Percentiles rank a stretch among this genome's conserved stretches.
Evolutionary conservation across 1,140 invertebrate species (phyloP).

Genomic region (Danaus melanippus): DNA sequence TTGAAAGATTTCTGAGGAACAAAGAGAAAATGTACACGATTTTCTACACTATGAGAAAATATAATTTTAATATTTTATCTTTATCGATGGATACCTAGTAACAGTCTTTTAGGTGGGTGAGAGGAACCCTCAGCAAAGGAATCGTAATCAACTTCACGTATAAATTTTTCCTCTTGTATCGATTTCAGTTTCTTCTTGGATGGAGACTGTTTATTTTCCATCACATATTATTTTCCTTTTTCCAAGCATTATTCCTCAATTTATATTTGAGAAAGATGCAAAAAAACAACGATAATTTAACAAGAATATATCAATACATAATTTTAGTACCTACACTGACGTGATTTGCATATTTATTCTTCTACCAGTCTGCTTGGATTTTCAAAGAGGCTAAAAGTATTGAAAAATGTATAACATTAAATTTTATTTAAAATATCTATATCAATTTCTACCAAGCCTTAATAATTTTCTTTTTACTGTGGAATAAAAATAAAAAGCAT

Average conservation of each 20-base stretch:
- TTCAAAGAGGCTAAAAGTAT: no score
- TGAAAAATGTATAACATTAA: no score
- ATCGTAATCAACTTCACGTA: conserved; percentile 48
- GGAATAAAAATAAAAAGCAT: no score
- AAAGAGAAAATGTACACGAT: conserved; percentile 12
- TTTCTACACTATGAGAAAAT: neutral
- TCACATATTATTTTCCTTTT: conserved; percentile 61
- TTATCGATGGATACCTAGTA: conserved; percentile 28
- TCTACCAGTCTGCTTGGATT: no score
- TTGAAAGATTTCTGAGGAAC: conserved; percentile 39
- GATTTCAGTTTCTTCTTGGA: conserved; percentile 51
- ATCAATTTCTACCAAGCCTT: no score
- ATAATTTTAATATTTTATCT: neutral
- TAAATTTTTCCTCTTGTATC: conserved; percentile 54
- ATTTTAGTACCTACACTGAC: no score
- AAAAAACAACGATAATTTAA: conserved; percentile 13
- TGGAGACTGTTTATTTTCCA: conserved; percentile 61
- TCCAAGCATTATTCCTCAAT: conserved; percentile 37
- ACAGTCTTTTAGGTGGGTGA: conserved; percentile 32
- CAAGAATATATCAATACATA: no score
- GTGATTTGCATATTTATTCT: no score
- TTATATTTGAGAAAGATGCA: conserved; percentile 2
- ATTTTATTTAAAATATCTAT: no score
- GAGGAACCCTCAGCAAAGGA: conserved; percentile 22
- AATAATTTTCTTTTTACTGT: no score